Evolutionary conservation across 2,113 vertebrate species (phyloP).

Genomic region (Toxotes chatareus): DNA sequence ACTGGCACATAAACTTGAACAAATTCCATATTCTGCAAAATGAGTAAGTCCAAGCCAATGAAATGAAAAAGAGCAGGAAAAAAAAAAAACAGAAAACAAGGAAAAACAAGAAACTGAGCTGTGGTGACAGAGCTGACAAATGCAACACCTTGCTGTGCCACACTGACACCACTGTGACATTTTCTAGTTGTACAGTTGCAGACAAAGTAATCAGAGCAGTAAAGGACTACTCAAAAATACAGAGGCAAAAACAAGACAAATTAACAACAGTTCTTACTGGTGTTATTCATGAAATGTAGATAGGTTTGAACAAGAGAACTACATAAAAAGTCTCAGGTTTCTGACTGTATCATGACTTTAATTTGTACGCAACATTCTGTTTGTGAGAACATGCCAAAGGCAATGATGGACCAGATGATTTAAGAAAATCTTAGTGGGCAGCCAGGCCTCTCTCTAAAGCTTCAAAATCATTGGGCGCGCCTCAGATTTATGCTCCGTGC

Average conservation of each 20-base stretch:
- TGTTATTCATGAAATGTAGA: neutral
- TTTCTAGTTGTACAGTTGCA: neutral
- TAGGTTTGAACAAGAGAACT: neutral
- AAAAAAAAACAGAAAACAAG: neutral
- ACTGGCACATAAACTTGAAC: constrained; percentile 12
- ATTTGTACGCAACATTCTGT: neutral
- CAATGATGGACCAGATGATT: neutral
- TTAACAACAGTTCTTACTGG: neutral
- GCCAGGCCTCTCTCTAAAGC: neutral
- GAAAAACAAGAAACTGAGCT: neutral
- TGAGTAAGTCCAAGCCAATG: constrained; percentile 23
- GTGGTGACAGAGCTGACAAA: constrained; percentile 13
- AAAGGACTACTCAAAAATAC: neutral
- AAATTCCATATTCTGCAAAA: constrained; percentile 22
- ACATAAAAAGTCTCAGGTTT: neutral
- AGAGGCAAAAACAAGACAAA: too few species aligned
- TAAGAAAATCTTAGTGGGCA: neutral
- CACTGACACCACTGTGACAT: neutral
- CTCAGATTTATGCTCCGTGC: constrained; percentile 51
- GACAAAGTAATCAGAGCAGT: neutral
- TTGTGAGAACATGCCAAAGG: neutral
- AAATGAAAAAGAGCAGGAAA: constrained; percentile 6
- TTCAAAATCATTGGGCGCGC: constrained; percentile 9
- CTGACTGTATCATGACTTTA: neutral
- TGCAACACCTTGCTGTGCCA: neutral